phyloP scores from a whole-genome alignment of 2,113 vertebrate species.

The Atlantisia rogersi region DNA sequence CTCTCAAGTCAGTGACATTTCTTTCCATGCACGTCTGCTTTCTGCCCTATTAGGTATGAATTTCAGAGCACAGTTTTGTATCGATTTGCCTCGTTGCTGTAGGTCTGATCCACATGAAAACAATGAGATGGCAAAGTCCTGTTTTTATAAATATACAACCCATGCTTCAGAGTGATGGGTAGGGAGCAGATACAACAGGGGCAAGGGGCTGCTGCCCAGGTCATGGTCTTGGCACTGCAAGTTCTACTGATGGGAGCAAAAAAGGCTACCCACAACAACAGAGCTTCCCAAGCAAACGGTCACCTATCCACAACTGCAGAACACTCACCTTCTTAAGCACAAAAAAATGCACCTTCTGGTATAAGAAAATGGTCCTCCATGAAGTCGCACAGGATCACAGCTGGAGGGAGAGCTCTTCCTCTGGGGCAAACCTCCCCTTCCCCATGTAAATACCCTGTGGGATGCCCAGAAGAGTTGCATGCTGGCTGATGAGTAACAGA shows the following conservation, averaged over 20 bases:
- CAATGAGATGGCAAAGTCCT: neutral
- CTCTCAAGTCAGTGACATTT: neutral
- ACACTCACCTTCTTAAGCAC: neutral
- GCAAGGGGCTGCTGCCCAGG: neutral
- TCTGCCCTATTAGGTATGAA: neutral
- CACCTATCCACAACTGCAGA: neutral
- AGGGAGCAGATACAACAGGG: accelerated
- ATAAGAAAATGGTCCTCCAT: neutral
- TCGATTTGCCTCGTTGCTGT: neutral
- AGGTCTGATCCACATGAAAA: neutral
- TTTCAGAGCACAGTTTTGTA: neutral
- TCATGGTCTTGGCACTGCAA: neutral
- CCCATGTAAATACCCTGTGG: neutral
- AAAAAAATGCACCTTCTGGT: neutral
- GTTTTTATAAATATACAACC: neutral
- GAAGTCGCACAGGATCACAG: neutral
- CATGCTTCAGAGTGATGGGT: neutral
- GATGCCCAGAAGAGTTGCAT: neutral
- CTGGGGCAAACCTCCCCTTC: neutral
- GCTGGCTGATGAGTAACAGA: neutral
- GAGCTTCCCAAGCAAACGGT: neutral
- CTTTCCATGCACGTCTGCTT: neutral
- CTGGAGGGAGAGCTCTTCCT: neutral
- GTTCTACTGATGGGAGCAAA: neutral
- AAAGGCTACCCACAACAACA: neutral